Evolutionary conservation across 2,113 vertebrate species (phyloP), one percentile per base, ranked within the genome.

Genomic region (Oxygymnocypris stewartii): DNA sequence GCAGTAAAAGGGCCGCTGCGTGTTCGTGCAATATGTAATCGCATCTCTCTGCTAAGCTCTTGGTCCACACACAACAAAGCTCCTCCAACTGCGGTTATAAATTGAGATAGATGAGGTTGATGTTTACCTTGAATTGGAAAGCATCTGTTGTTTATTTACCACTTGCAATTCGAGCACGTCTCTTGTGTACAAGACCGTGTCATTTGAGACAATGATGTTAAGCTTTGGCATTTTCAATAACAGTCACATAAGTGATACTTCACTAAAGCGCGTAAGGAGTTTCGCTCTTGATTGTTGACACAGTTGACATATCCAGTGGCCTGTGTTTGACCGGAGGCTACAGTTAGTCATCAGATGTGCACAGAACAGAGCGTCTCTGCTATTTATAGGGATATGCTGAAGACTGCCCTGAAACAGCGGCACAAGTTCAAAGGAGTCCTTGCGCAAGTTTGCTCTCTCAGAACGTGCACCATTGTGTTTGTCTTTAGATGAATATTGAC

Each of bases 71-170:
- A 76, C 16, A 31, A 54, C 76, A 67, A 77, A 81, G 25, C 63
- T 82, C 18, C 25, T 82, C 16, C 20, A 16, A 10, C 4, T 51
- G 49, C 0, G 6, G 13, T 74, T 31, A 25, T 69, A 84, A 57
- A 74, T 40, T 74, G 31, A 73, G 49, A 54, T 74, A 25, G 69
- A 84, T 74, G 82, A 73, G 63, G 63, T 28, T 71, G 10, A 57
- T 57, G 49, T 71, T 71, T 83, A 71, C 65, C 18, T 71, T 71
- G 44, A 35, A 31, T 31, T 54, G 28, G 28, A 49, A 82, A 82
- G 63, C 81, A 49, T 69, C 63, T 67, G 28, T 31, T 83, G 81
- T 83, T 82, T 82, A 69, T 82, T 82, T 67, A 31, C 40, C 61
- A 16, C 59, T 67, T 65, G 80, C 25, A 67, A 12, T 49, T 49